These are phyloP conservation scores for Orchestia grillus DNA, from an alignment of 1,140 invertebrate species.

Conservation along the genomic window DNA sequence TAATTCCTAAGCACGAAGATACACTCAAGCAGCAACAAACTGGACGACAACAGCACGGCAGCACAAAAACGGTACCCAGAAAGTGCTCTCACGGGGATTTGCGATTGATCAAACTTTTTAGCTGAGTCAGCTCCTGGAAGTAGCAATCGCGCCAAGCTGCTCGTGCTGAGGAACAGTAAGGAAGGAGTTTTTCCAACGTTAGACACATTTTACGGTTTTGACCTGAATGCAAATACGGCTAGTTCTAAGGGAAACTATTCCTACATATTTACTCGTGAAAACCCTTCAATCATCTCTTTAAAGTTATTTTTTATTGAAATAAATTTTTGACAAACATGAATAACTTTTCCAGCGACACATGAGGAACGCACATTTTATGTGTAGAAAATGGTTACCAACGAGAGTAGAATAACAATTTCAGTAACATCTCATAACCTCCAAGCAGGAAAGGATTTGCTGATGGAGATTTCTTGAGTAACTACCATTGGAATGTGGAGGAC, in stretches of 20 bases:
- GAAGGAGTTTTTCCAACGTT: not conserved
- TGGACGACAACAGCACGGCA: not conserved
- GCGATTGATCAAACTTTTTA: conserved; percentile 1
- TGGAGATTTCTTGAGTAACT: too few relatives aligned
- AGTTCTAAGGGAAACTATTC: not conserved
- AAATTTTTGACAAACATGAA: too few relatives aligned
- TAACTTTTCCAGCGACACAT: too few relatives aligned
- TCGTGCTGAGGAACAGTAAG: not conserved
- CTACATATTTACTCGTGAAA: not conserved
- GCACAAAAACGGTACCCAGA: not conserved
- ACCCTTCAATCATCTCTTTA: too few relatives aligned
- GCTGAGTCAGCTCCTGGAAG: not conserved
- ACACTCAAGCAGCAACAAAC: not conserved
- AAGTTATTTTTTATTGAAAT: too few relatives aligned
- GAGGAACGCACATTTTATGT: too few relatives aligned
- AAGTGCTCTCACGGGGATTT: not conserved
- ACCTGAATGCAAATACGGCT: not conserved
- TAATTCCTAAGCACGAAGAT: not conserved
- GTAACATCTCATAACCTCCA: too few relatives aligned
- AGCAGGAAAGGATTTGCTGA: too few relatives aligned
- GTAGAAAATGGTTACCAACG: too few relatives aligned
- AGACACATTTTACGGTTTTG: not conserved
- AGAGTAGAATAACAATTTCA: too few relatives aligned
- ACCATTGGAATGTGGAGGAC: too few relatives aligned
- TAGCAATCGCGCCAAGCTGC: not conserved